Conservation (phyloP, 2,113 vertebrate genomes). For the Notiomystis cincta region DNA sequence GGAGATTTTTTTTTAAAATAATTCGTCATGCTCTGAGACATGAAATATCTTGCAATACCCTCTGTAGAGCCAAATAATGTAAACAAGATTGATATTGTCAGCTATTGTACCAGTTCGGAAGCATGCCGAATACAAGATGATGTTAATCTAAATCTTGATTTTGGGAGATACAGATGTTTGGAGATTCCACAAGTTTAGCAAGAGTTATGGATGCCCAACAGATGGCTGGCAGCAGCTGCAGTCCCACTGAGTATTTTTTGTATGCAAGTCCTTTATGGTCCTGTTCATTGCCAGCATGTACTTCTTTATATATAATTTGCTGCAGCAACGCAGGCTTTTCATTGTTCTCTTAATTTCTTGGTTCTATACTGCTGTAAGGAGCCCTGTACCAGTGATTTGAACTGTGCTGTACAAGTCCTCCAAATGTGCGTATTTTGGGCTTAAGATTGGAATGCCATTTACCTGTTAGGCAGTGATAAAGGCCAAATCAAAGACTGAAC, state of each 20-base stretch:
- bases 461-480: conserved; percentile 36
- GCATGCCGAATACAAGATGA: neutral
- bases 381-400: neutral
- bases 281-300: neutral
- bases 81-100: neutral
- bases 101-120: neutral
- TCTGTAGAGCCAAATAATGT: neutral
- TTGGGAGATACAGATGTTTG: neutral
- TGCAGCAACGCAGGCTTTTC: neutral
- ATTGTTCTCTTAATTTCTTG: neutral
- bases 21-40: neutral
- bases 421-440: neutral
- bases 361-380: neutral
- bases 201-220: neutral
- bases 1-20: neutral
- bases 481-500: conserved; percentile 32
- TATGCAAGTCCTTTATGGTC: neutral
- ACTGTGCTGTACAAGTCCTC: neutral
- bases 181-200: neutral
- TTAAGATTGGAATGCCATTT: conserved; percentile 4
- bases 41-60: neutral
- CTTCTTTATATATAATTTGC: neutral
- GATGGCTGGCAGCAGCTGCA: neutral
- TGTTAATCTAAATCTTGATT: neutral
- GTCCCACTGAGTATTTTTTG: neutral